Evolutionary conservation across 2,797 vertebrate species (phyloP), one percentile per base, ranked within the genome.

Genomic region (Graptemys geographica): DNA sequence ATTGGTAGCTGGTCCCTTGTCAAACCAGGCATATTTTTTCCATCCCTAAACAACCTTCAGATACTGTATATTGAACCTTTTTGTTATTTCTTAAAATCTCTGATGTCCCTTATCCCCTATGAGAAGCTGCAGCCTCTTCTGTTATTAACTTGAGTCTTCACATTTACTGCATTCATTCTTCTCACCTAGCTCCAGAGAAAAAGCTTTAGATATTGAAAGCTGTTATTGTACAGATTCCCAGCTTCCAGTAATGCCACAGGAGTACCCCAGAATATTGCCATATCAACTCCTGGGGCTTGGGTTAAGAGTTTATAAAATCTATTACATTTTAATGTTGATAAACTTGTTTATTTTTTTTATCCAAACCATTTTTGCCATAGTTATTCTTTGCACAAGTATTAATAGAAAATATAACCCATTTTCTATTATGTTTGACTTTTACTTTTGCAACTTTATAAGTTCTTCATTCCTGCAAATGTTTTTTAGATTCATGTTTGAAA

Each of bases 101-200:
- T 57, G 25, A 27, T 90, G 37, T 56, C 27, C 15, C 23, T 95
- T 89, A 85, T 74, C 51, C 65, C 72, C 87, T 31, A 12, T 13
- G 79, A 94, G 90, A 96, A 3, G 37, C 62, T 16, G 51, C 25
- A 69, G 83, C 80, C 81, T 84, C 25, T 89, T 86, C 72, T 86
- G 86, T 84, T 91, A 79, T 85, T 90, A 92, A 87, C 31, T 74
- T 16, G 76, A 89, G 19, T 3, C 47, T 79, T n/a, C 23, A 59
- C 57, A 23, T n/a, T 85, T 90, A 31, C 21, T 27, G 11, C 55
- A 55, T 74, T 83, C 11, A 79, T 56, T 81, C 57, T 89, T 92
- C 62, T 65, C 12, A 41, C 1, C 27, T 52, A 90, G 79, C 49
- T 93, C 72, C 47, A 25, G 13, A 86, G 84, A 81, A 23, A 28